Evolutionary conservation across 2,113 vertebrate species (phyloP), one percentile per base, ranked within the genome.

Genomic region (Embiotoca jacksoni): DNA sequence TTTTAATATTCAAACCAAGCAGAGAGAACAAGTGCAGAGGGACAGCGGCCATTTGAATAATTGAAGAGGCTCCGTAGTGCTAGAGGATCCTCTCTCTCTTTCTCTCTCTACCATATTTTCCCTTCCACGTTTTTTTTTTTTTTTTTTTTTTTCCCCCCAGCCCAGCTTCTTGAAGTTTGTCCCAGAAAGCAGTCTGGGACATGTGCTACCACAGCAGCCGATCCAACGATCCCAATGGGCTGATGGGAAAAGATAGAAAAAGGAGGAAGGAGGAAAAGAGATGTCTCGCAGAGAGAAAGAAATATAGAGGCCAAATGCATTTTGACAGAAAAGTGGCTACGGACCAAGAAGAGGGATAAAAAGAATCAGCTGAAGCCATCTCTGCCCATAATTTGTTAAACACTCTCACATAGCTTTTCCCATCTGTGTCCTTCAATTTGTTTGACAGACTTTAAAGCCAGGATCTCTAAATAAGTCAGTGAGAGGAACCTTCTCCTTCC

Each of bases 1-100:
- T 92, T 92, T 93, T 90, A 92, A 92, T 92, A 94, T 93, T 93
- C 91, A 92, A 94, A 86, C 81, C 88, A 86, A 89, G 85, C 86
- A 83, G 86, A 82, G 84, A 86, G 91, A 93, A 93, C 90, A 93
- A 92, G 92, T 92, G 88, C 91, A 90, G 82, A 88, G 90, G 92
- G 89, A 92, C 88, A 85, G 89, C 78, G 78, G 68, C 82, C 90
- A 92, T 89, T 85, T 94, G 88, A 95, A 95, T 94, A 92, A 94
- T 93, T 93, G 88, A 95, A 92, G 82, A 90, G 83, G 82, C 90
- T 89, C 65, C 16, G 54, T 87, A 83, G 80, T 57, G 85, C 84
- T 78, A 80, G 78, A 88, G 86, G 84, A 89, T 83, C 81, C 64
- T 80, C 74, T 81, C 87, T 68, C 53, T 88, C 69, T 79, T 58